Base-by-base conservation (phyloP, 2,113 vertebrate species). In the Xiphophorus hellerii region DNA sequence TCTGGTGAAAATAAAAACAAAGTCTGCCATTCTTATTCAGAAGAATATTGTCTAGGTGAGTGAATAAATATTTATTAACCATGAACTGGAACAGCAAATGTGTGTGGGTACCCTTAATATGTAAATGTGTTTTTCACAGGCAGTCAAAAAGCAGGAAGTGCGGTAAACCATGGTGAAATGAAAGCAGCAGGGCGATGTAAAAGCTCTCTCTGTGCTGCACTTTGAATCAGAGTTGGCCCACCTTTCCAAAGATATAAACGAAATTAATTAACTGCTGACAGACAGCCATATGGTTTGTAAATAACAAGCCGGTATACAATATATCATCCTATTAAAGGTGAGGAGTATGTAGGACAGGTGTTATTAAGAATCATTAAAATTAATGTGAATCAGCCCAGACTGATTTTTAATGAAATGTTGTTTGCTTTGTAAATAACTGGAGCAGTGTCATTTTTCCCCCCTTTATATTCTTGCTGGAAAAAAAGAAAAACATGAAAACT, bases 251-350 rank as follows among this genome's bases (percentile, higher is more conserved):
- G 61, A 79, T 76, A 70, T 68, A 76, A 70, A 80, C 76, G 33
- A 76, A n/a, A 85, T 75, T 76, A 82, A 87, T 90, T 67, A 39
- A 83, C 78, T 76, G 62, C 72, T 82, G 69, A 75, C 76, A 77
- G 81, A 83, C 69, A 64, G 73, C 74, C 84, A 83, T 78, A 88
- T 88, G 87, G 85, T 73, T 64, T 66, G 37, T 77, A 70, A 88
- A 84, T 58, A 79, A 82, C 64, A 79, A 54, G 42, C 13, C 15
- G 30, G 27, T 10, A 42, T 29, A 60, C 71, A 69, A 86, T 86
- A 82, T 64, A 84, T 89, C 77, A 83, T 88, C 54, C 58, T 29
- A 87, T 85, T 89, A 82, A 84, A 69, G 66, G 71, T 75, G 39
- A 68, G 68, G 61, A 66, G 72, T 58, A 76, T 68, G 65, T 51